Conservation (phyloP, 2,888 invertebrate species). For the Xylota segnis region DNA sequence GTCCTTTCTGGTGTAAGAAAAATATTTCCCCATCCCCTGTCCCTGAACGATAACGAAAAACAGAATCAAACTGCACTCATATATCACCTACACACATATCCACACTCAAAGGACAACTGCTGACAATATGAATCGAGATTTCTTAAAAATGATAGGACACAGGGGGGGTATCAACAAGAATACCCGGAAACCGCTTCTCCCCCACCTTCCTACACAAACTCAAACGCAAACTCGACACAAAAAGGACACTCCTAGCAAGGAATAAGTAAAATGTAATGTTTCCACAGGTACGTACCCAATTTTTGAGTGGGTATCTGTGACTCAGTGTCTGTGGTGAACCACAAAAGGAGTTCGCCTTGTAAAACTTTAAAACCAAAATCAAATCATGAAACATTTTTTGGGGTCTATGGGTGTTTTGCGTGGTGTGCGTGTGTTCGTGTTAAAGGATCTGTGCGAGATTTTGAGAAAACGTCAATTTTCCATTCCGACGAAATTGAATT, state of each 20-base stretch:
- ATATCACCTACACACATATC: slow-evolving; percentile 7
- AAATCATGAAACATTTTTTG: neutral
- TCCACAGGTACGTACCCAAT: slow-evolving; percentile 8
- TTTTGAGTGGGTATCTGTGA: slow-evolving; percentile 3
- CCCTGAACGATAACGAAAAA: neutral
- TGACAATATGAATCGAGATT: slow-evolving; percentile 14
- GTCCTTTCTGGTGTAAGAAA: neutral
- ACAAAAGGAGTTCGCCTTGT: slow-evolving; percentile 15
- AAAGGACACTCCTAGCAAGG: neutral
- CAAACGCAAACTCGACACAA: neutral
- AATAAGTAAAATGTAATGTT: neutral
- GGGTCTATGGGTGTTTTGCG: neutral
- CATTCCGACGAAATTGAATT: slow-evolving; percentile 63
- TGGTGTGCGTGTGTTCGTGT: neutral
- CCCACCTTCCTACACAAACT: neutral
- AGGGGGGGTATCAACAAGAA: neutral
- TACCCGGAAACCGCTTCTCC: neutral
- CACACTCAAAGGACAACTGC: neutral
- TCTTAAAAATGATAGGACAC: slow-evolving; percentile 5
- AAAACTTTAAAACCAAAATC: slow-evolving; percentile 16
- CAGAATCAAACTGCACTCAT: slow-evolving; percentile 9
- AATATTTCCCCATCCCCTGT: neutral
- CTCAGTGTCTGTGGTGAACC: slow-evolving; percentile 13
- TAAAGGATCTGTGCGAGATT: slow-evolving; percentile 13
- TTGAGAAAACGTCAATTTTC: slow-evolving; percentile 44